A percentile compares a stretch with the other conserved stretches of the same genome.
Evolutionary conservation across 2,888 invertebrate species (phyloP).

Genomic region (Athalia circularis): DNA sequence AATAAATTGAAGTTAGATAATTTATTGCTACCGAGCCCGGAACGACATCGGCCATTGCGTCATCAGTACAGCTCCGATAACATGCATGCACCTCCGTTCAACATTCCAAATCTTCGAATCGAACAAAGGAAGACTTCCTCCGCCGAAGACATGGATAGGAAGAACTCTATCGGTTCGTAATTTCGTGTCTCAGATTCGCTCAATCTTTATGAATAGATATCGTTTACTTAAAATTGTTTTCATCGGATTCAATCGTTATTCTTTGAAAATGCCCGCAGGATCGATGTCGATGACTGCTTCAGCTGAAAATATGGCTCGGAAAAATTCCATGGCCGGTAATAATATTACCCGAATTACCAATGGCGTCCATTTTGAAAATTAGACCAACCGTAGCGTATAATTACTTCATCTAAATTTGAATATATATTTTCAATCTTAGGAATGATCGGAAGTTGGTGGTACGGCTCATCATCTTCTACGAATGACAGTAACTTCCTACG

Average conservation of each 20-base stretch:
- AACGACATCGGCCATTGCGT: slow-evolving; percentile 83
- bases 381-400: not conserved
- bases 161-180: slow-evolving; percentile 84
- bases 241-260: not conserved
- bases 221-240: not conserved
- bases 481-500: slow-evolving; percentile 89
- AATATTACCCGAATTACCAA: not conserved
- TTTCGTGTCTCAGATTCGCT: not conserved
- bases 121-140: slow-evolving; percentile 93
- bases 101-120: slow-evolving; percentile 90
- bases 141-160: slow-evolving; percentile 93
- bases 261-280: slow-evolving; percentile 55
- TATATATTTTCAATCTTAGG: slow-evolving; percentile 76
- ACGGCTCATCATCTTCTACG: slow-evolving; percentile 88
- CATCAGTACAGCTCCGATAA: slow-evolving; percentile 92
- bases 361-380: not conserved
- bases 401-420: not conserved
- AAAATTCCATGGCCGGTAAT: slow-evolving; percentile 75
- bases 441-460: slow-evolving; percentile 88
- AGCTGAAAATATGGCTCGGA: slow-evolving; percentile 77
- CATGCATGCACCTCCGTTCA: slow-evolving; percentile 89
- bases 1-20: slow-evolving; percentile 92
- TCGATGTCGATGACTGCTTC: slow-evolving; percentile 71
- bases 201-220: slow-evolving; percentile 12
- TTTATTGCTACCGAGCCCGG: slow-evolving; percentile 84